Percentiles rank a stretch among this genome's conserved stretches.
Conservation (phyloP, 2,888 invertebrate species). For the Tetropium fuscum region DNA sequence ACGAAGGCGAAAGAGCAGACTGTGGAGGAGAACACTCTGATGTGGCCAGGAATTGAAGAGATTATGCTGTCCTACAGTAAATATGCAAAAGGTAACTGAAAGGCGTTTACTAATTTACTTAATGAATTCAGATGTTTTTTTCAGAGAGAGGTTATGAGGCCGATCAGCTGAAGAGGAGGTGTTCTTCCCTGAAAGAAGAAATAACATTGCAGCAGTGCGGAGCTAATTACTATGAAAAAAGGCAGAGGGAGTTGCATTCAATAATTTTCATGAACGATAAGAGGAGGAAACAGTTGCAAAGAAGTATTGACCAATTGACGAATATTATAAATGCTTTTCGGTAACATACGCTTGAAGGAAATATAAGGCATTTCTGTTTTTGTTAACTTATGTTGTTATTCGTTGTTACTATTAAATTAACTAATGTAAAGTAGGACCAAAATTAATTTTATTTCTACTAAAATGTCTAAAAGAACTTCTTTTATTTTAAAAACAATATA, state of each 20-base stretch:
- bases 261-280: conserved; percentile 57
- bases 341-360: conserved; percentile 55
- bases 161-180: conserved; percentile 65
- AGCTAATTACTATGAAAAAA: conserved; percentile 61
- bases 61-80: conserved; percentile 69
- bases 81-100: conserved; percentile 68
- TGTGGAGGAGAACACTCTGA: conserved; percentile 32
- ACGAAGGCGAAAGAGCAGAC: neutral
- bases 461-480: conserved; percentile 8
- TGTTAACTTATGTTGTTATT: conserved; percentile 35
- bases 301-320: conserved; percentile 59
- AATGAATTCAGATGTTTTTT: no score
- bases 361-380: conserved; percentile 40
- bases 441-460: conserved; percentile 26
- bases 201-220: conserved; percentile 67
- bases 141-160: conserved; percentile 69
- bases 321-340: conserved; percentile 62
- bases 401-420: conserved; percentile 28
- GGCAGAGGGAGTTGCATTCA: conserved; percentile 58
- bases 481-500: conserved; percentile 6
- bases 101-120: no score
- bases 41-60: conserved; percentile 69
- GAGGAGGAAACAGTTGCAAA: conserved; percentile 58
- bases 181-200: conserved; percentile 67
- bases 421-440: conserved; percentile 29